Evolutionary conservation across 2,888 invertebrate genomes (phyloP), one percentile per base, ranked within the genome.

Genomic region (Auanema freiburgensis): DNA sequence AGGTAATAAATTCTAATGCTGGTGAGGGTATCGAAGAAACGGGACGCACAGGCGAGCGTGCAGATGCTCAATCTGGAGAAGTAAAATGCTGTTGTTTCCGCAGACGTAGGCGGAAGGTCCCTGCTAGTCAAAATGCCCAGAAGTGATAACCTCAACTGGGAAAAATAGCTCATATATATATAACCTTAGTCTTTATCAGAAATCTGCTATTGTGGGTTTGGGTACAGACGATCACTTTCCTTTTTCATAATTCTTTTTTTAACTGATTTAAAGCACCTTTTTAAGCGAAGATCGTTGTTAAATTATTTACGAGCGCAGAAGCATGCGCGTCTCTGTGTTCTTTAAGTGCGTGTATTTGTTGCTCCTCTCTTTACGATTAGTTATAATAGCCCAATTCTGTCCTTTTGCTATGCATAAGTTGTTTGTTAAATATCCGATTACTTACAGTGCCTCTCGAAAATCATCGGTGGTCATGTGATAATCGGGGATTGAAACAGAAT

Each of bases 31-130:
- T 69, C 18, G 79, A 76, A 51, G 79, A 78, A n/a, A 71, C 57
- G 14, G 64, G 52, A 50, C 62, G 70, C 41, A 67, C 71, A 54
- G 69, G 64, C 18, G 71, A 71, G 41, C 65, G 69, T 42, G 71
- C 65, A 12, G 71, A 72, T 50, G 66, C 66, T 44, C 65, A 71
- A 46, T 72, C 72, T 50, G 75, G 80, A 16, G 81, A 81, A 70
- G 74, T 76, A 43, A 76, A 76, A 63, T 83, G 83, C 63, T 83
- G 83, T 56, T 83, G 83, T 65, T 83, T 83, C 74, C 76, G 79
- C 55, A 64, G 80, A 55, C 74, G 82, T 42, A 65, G 81, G 64
- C 72, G 80, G 71, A 80, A 80, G 75, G 23, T 46, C 14, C 57
- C 63, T 23, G 53, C 43, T 16, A 42, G 55, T 16, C 57, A 63